These are phyloP conservation scores for Thamnophis elegans DNA, from an alignment of 2,797 vertebrate genomes.

Conservation along the genomic window DNA sequence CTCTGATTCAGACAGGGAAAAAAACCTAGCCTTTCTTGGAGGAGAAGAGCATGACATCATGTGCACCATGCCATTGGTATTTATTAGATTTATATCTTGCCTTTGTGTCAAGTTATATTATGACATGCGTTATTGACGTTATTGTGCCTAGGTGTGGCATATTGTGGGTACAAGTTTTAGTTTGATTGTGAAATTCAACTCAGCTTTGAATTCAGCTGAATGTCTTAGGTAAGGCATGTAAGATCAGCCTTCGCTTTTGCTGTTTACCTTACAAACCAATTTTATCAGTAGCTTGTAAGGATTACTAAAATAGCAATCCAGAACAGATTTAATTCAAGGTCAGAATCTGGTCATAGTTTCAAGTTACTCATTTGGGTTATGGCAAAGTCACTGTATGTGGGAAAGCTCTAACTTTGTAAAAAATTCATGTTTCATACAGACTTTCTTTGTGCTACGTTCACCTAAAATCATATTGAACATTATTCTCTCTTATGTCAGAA, in stretches of 20 bases:
- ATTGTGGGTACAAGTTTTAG: not conserved
- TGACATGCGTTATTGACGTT: not conserved
- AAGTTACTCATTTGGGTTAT: not conserved
- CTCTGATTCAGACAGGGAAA: not conserved
- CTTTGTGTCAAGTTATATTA: not conserved
- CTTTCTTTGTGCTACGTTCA: not conserved
- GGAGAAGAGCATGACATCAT: not conserved
- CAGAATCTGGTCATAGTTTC: not conserved
- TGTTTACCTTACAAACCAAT: not conserved
- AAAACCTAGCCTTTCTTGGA: not conserved
- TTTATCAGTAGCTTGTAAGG: not conserved
- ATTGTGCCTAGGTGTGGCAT: not conserved
- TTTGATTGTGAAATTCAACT: not conserved
- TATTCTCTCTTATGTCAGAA: slow-evolving; percentile 72
- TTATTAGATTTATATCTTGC: not conserved
- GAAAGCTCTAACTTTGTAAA: not conserved
- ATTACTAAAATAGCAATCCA: not conserved
- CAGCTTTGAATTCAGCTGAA: not conserved
- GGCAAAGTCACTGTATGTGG: not conserved
- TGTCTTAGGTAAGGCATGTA: not conserved
- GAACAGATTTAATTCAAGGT: not conserved
- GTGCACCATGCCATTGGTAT: not conserved
- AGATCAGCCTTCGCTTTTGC: not conserved
- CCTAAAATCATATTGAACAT: not conserved
- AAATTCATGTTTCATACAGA: not conserved